Conservation (phyloP, 2,113 vertebrate species). For the Alexandromys fortis region DNA sequence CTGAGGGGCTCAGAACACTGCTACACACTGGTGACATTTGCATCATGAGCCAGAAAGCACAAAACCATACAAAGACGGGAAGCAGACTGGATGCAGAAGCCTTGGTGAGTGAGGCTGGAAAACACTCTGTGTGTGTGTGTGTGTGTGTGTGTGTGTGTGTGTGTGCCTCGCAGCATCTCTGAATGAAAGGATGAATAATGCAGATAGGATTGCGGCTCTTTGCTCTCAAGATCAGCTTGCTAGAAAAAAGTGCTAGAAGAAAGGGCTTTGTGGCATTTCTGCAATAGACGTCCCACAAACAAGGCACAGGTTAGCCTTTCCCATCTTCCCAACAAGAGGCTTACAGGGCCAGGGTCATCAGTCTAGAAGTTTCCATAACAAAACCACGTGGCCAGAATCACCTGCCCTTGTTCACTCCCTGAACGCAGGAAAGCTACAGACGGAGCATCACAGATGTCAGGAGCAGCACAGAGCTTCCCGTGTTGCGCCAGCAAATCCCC, state of each 20-base stretch:
- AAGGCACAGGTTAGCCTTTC: neutral
- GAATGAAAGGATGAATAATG: slow-evolving; percentile 18
- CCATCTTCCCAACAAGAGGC: neutral
- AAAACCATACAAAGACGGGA: neutral
- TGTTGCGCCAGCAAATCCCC: neutral
- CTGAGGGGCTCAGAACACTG: neutral
- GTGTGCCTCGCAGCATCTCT: neutral
- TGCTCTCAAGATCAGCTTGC: neutral
- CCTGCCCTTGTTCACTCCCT: too few relatives aligned
- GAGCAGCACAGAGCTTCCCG: neutral
- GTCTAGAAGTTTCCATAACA: neutral
- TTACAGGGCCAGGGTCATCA: neutral
- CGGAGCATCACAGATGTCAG: neutral
- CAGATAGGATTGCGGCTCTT: neutral
- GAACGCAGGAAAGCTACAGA: neutral
- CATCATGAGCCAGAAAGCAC: neutral
- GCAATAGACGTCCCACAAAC: neutral
- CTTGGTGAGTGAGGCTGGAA: neutral
- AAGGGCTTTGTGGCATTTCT: neutral
- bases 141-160: neutral
- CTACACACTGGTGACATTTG: neutral
- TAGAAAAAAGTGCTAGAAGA: neutral
- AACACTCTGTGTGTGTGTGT: neutral
- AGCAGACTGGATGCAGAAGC: neutral
- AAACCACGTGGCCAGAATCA: neutral